Percentiles rank a stretch among this genome's conserved stretches.
Conservation (phyloP, 2,113 vertebrate species). For the Ivindomyrus marchei region DNA sequence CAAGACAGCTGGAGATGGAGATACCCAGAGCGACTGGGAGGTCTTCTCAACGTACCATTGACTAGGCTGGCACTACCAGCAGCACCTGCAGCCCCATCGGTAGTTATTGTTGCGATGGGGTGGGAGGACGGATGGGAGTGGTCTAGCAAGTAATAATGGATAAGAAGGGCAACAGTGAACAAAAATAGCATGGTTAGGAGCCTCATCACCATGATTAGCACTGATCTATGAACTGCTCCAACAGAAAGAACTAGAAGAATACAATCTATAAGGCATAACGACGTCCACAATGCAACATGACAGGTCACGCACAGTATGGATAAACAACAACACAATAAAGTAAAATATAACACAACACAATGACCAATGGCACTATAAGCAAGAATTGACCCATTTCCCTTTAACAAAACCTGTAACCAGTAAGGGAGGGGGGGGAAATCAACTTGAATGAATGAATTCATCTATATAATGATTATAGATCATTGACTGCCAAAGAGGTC, state of each 20-base stretch:
- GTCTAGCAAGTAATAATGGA: constrained; percentile 85
- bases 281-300: constrained; percentile 41
- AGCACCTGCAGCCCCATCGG: constrained; percentile 89
- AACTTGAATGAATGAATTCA: neutral
- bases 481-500: neutral
- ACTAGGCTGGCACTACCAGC: constrained; percentile 93
- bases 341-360: constrained; percentile 29
- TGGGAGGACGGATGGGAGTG: constrained; percentile 88
- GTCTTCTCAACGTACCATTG: constrained; percentile 93
- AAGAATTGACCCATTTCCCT: constrained; percentile 23
- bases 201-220: constrained; percentile 31
- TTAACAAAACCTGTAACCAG: constrained; percentile 12
- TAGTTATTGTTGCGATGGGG: constrained; percentile 84
- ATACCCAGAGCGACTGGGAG: constrained; percentile 54
- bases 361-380: constrained; percentile 32
- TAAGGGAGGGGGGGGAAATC: too few species aligned
- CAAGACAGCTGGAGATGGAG: constrained; percentile 40
- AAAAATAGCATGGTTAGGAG: constrained; percentile 44
- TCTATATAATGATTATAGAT: neutral
- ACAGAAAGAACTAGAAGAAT: constrained; percentile 15
- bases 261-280: constrained; percentile 20
- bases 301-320: constrained; percentile 37
- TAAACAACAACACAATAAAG: constrained; percentile 15
- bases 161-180: constrained; percentile 61
- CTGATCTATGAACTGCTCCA: constrained; percentile 27